phyloP scores from a whole-genome alignment of 1,140 invertebrate species.

The Pteromalus puparum region DNA sequence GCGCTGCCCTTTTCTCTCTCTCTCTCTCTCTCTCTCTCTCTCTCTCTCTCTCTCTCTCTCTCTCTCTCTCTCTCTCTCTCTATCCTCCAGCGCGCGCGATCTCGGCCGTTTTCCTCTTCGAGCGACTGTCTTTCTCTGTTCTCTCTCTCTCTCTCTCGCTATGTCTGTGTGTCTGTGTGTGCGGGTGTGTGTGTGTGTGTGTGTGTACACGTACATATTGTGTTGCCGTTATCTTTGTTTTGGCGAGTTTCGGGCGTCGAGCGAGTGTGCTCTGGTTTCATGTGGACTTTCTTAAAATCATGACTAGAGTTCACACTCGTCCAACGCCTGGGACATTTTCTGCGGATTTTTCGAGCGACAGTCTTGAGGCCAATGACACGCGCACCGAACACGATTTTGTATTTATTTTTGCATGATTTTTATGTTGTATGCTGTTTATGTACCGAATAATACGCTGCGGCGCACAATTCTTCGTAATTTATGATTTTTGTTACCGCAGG shows the following conservation, averaged over 20 bases:
- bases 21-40: not conserved
- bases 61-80: not conserved
- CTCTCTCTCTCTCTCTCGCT: not conserved
- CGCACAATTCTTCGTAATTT: not conserved
- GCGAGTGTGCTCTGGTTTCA: constrained; percentile 70
- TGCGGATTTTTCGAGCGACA: constrained; percentile 40
- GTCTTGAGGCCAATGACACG: constrained; percentile 33
- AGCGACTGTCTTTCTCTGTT: not conserved
- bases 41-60: not conserved
- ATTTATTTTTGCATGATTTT: not conserved
- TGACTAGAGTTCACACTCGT: constrained; percentile 73
- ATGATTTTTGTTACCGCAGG: not conserved
- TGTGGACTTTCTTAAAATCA: constrained; percentile 63
- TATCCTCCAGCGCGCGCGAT: not conserved
- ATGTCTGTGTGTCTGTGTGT: not conserved
- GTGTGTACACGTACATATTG: not conserved
- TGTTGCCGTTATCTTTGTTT: constrained; percentile 35
- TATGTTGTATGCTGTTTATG: not conserved
- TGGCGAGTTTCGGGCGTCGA: constrained; percentile 58
- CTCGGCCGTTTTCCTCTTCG: not conserved
- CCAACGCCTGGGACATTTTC: constrained; percentile 65
- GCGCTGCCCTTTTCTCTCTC: not conserved
- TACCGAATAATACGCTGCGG: not conserved
- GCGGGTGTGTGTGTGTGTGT: not conserved
- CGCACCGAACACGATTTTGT: constrained; percentile 26